Conservation (phyloP, 23 tunicate genomes). For the Trididemnum clinides region DNA sequence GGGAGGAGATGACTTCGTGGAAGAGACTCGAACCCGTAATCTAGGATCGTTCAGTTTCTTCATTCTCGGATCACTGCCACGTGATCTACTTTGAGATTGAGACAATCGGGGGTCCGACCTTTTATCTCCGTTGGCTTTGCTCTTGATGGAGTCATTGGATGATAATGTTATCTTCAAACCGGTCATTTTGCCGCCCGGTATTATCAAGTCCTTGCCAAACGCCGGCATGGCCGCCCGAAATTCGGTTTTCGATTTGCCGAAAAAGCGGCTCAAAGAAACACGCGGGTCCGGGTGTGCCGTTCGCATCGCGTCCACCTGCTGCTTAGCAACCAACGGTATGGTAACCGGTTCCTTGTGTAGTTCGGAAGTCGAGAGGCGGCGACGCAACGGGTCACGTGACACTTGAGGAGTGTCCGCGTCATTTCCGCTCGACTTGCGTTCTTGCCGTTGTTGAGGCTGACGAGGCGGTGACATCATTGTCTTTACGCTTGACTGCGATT, state of each 20-base stretch:
- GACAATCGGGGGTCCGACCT: conserved; percentile 54
- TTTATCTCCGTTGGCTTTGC: neutral
- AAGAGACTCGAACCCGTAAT: conserved; percentile 33
- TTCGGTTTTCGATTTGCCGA: conserved; percentile 47
- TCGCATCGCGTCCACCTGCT: conserved; percentile 56
- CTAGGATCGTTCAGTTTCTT: conserved; percentile 87
- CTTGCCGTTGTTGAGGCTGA: conserved; percentile 14
- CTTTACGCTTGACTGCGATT: neutral
- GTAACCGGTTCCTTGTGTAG: conserved; percentile 73
- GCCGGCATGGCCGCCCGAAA: conserved; percentile 51
- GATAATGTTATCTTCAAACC: conserved; percentile 76
- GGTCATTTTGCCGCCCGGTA: conserved; percentile 52
- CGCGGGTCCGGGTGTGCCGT: conserved; percentile 83
- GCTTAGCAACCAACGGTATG: conserved; percentile 79
- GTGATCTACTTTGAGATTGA: neutral
- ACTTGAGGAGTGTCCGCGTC: conserved; percentile 37
- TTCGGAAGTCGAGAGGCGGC: conserved; percentile 76
- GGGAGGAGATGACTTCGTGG: conserved; percentile 41
- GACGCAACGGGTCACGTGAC: conserved; percentile 37
- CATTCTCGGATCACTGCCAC: conserved; percentile 39
- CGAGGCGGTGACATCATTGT: conserved; percentile 62
- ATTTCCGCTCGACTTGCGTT: neutral
- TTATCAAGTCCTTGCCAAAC: conserved; percentile 70
- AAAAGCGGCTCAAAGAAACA: conserved; percentile 67
- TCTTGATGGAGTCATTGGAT: conserved; percentile 30